These are phyloP conservation scores for Chrysogorgia sp. DNA, from an alignment of 92 coral and sea anemone genomes.

Conservation along the genomic window DNA sequence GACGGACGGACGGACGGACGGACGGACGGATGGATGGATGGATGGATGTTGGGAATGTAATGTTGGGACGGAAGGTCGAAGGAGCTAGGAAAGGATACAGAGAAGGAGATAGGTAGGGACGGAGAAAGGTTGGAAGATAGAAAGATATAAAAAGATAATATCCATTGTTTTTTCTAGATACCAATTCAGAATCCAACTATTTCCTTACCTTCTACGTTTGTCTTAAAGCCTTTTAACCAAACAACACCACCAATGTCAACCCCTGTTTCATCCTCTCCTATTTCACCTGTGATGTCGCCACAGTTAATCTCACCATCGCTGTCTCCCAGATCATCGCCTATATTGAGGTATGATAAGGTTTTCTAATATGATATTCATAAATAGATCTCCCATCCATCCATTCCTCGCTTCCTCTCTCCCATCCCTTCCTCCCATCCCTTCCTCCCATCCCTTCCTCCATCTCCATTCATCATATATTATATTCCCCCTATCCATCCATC, in stretches of 20 bases:
- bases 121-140: too few species aligned
- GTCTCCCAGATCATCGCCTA: constrained; percentile 39
- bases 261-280: constrained; percentile 74
- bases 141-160: too few species aligned
- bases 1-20: too few species aligned
- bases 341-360: background rate
- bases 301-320: constrained; percentile 20
- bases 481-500: too few species aligned
- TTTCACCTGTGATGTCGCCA: constrained; percentile 79
- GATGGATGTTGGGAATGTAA: too few species aligned
- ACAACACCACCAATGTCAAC: constrained; percentile 85
- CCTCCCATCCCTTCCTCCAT: too few species aligned
- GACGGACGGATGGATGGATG: background rate
- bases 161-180: background rate
- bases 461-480: background rate
- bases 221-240: constrained; percentile 71
- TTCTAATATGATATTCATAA: background rate
- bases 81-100: too few species aligned
- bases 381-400: background rate
- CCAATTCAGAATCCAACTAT: background rate
- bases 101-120: background rate
- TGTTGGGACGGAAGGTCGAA: too few species aligned
- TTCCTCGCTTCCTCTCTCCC: background rate
- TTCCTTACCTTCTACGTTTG: constrained; percentile 58
- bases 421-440: background rate